Evolutionary conservation across 1,140 invertebrate genomes (phyloP).

Genomic region (roundworm (Caenorhabditis elegans)): WBcel235 BX284606.5:4551001-4551500

Average conservation of each 20-base stretch:
- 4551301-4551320: neutral
- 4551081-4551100: neutral
- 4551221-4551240: conserved; percentile 1
- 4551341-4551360: no score
- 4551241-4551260: neutral
- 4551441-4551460: no score
- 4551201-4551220: conserved; percentile 26
- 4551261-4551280: neutral
- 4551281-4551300: neutral
- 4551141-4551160: conserved; percentile 29
- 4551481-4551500: no score
- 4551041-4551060: neutral
- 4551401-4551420: no score
- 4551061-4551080: neutral
- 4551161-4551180: conserved; percentile 29
- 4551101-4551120: neutral
- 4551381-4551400: no score
- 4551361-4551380: no score
- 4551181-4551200: conserved; percentile 22
- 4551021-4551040: no score
- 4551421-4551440: no score
- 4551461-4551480: no score
- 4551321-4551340: no score
- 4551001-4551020: neutral
- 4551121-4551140: neutral